Percentiles rank a stretch among this genome's conserved stretches.
These are phyloP conservation scores for Dryobota labecula DNA, from an alignment of 2,888 invertebrate genomes.

Conservation along the genomic window DNA sequence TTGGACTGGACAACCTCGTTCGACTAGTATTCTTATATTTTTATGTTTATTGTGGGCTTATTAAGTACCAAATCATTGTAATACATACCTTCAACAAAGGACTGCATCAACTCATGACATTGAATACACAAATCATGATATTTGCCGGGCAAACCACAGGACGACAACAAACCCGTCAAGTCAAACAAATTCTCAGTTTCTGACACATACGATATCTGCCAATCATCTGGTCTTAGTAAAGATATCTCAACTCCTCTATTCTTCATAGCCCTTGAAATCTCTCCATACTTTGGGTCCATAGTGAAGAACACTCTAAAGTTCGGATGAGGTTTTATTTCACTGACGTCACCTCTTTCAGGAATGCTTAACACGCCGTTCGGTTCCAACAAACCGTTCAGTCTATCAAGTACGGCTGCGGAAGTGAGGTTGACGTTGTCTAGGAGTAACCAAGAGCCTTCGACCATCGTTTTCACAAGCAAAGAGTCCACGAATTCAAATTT, in stretches of 20 bases:
- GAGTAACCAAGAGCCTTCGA: conserved; percentile 95
- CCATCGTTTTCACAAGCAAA: conserved; percentile 95
- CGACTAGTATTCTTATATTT: neutral
- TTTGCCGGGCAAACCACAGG: conserved; percentile 81
- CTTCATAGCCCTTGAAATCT: conserved; percentile 99
- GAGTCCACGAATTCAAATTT: conserved; percentile 98
- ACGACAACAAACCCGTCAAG: conserved; percentile 83
- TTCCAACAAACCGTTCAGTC: conserved; percentile 98
- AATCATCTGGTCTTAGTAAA: conserved; percentile 80
- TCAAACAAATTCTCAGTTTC: conserved; percentile 83
- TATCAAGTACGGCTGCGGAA: conserved; percentile 98
- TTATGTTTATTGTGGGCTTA: neutral
- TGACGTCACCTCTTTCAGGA: conserved; percentile 97
- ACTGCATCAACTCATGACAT: conserved; percentile 84
- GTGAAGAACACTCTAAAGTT: conserved; percentile 98
- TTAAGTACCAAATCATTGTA: neutral
- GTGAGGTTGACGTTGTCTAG: conserved; percentile 98
- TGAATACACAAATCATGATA: conserved; percentile 81
- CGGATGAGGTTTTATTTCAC: conserved; percentile 95
- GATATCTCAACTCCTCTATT: conserved; percentile 98
- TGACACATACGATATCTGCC: conserved; percentile 73
- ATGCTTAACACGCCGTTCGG: conserved; percentile 97
- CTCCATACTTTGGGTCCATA: conserved; percentile 98
- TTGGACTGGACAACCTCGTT: too few relatives aligned
- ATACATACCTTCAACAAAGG: conserved; percentile 84